Conservation (phyloP, 64 coral and sea anemone species). For the Actinia equina region DNA sequence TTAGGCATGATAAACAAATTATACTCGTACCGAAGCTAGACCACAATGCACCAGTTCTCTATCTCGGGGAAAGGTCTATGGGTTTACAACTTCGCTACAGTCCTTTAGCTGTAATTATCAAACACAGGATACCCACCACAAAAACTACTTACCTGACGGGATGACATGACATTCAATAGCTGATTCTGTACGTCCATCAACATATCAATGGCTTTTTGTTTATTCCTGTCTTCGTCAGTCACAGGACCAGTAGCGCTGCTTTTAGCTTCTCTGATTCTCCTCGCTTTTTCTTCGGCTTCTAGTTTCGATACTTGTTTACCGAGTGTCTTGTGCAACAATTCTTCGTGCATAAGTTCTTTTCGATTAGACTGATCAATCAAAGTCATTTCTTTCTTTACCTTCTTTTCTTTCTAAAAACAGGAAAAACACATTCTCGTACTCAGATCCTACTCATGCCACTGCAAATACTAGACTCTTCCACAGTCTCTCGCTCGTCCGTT, state of each 20-base stretch:
- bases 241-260: neutral
- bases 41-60: no score
- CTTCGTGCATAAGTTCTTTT: conserved; percentile 82
- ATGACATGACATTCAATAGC: conserved; percentile 39
- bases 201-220: conserved; percentile 73
- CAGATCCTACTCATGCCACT: neutral
- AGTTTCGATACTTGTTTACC: conserved; percentile 46
- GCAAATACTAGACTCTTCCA: no score
- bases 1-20: no score
- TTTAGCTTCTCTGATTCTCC: conserved; percentile 61
- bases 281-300: conserved; percentile 56
- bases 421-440: neutral
- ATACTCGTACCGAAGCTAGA: no score
- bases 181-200: conserved; percentile 73
- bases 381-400: conserved; percentile 65
- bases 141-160: neutral
- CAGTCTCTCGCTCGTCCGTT: no score
- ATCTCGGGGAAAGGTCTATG: no score
- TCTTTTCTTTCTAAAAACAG: conserved; percentile 64
- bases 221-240: conserved; percentile 29
- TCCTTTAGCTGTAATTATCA: no score
- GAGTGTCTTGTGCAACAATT: conserved; percentile 58
- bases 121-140: no score
- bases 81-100: no score
- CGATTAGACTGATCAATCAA: conserved; percentile 48